Conservation (phyloP, 2,888 invertebrate genomes). For the Drosophila nr. medialis region DNA sequence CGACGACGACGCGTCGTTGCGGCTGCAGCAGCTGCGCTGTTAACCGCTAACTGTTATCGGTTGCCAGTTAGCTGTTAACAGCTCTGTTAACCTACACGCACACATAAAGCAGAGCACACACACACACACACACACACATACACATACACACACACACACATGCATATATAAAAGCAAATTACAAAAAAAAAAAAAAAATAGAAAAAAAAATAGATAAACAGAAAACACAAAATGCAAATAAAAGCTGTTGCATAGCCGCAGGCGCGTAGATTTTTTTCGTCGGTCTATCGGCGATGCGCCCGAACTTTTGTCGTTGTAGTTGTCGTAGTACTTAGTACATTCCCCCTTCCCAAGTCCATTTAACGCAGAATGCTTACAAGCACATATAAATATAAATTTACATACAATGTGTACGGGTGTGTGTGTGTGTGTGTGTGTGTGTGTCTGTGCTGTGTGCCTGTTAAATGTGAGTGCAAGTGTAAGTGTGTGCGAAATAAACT, state of each 20-base stretch:
- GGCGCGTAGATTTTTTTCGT: constrained; percentile 42
- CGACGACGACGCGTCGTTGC: constrained; percentile 43
- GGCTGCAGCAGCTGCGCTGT: constrained; percentile 44
- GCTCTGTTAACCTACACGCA: constrained; percentile 23
- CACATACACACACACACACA: constrained; percentile 20
- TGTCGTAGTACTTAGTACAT: constrained; percentile 73
- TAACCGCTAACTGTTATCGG: constrained; percentile 21
- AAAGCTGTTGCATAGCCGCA: constrained; percentile 58
- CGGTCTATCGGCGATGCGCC: constrained; percentile 34
- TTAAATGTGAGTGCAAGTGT: constrained; percentile 13
- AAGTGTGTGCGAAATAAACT: constrained; percentile 23
- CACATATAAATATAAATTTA: constrained; percentile 17
- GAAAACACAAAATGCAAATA: constrained; percentile 7
- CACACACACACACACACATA: constrained; percentile 19
- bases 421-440: constrained; percentile 8
- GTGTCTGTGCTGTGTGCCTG: constrained; percentile 2
- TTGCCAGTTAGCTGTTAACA: constrained; percentile 17
- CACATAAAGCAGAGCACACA: constrained; percentile 7
- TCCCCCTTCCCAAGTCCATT: constrained; percentile 45
- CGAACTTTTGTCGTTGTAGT: constrained; percentile 50
- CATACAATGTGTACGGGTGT: constrained; percentile 5
- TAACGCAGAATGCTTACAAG: constrained; percentile 50
- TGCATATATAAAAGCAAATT: constrained; percentile 17
- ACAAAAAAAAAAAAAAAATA: constrained; percentile 7
- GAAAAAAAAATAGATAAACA: constrained; percentile 20